Evolutionary conservation across 2,113 vertebrate species (phyloP).

Genomic region (Emydocephalus ijimae): DNA sequence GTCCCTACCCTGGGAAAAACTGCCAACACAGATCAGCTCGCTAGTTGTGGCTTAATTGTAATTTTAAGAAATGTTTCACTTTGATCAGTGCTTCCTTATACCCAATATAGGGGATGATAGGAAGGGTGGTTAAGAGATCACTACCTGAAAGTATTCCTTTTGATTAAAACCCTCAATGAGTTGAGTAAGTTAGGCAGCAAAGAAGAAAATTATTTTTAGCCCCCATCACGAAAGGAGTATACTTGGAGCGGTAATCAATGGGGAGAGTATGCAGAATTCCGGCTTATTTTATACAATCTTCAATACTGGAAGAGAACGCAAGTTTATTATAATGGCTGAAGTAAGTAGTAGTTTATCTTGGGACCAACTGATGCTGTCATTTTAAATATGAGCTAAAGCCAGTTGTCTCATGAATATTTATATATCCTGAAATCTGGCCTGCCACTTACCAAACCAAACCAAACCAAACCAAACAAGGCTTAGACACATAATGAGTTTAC

Average conservation of each 20-base stretch:
- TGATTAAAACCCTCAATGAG: not conserved
- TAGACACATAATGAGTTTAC: not conserved
- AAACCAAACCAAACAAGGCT: not conserved
- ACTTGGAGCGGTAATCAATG: not conserved
- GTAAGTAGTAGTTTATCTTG: not conserved
- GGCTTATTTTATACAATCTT: not conserved
- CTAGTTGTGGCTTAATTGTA: not conserved
- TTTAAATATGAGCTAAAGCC: not conserved
- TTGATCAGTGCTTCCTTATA: not conserved
- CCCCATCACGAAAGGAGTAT: not conserved
- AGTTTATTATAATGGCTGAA: not conserved
- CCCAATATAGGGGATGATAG: not conserved
- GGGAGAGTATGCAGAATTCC: not conserved
- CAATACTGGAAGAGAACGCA: not conserved
- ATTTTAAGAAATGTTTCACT: not conserved
- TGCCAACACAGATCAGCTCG: not conserved
- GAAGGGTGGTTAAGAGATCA: not conserved
- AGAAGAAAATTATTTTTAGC: constrained; percentile 1
- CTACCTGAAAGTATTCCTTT: not conserved
- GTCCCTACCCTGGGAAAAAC: not conserved
- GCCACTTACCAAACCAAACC: not conserved
- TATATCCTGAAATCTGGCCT: not conserved
- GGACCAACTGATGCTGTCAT: not conserved
- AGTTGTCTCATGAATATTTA: not conserved
- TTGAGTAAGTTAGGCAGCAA: not conserved